Conservation (phyloP, 2,797 vertebrate genomes). For the Ctenosaura bakeri region DNA sequence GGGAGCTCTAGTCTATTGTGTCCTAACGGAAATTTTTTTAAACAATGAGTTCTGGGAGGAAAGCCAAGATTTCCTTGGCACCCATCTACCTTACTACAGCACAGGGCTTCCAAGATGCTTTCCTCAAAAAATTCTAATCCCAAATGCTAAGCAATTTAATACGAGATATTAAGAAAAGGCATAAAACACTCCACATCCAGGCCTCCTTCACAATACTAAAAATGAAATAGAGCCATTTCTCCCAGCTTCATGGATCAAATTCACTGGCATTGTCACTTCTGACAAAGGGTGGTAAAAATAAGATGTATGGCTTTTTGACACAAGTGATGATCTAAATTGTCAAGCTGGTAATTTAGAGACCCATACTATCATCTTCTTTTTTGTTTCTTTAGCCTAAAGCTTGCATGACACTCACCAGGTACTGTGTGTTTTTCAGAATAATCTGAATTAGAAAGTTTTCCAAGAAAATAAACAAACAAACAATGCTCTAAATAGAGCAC, state of each 20-base stretch:
- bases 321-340: not conserved
- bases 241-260: constrained; percentile 44
- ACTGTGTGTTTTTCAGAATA: no score
- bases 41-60: constrained; percentile 31
- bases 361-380: not conserved
- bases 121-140: constrained; percentile 29
- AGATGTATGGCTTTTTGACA: not conserved
- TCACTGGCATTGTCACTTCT: not conserved
- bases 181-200: constrained; percentile 9
- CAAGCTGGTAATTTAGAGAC: not conserved
- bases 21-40: not conserved
- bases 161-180: constrained; percentile 62
- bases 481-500: no score
- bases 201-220: constrained; percentile 24
- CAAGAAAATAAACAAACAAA: no score
- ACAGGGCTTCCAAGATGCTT: constrained; percentile 29
- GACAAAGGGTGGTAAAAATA: not conserved
- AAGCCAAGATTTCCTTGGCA: constrained; percentile 30
- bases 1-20: constrained; percentile 8
- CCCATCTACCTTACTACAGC: constrained; percentile 6
- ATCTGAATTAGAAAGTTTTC: no score
- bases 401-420: not conserved
- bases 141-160: constrained; percentile 10
- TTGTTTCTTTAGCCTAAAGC: not conserved
- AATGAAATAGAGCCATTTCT: not conserved